phyloP scores from a whole-genome alignment of 2,797 vertebrate genomes.

The Loris lydekkerianus region DNA sequence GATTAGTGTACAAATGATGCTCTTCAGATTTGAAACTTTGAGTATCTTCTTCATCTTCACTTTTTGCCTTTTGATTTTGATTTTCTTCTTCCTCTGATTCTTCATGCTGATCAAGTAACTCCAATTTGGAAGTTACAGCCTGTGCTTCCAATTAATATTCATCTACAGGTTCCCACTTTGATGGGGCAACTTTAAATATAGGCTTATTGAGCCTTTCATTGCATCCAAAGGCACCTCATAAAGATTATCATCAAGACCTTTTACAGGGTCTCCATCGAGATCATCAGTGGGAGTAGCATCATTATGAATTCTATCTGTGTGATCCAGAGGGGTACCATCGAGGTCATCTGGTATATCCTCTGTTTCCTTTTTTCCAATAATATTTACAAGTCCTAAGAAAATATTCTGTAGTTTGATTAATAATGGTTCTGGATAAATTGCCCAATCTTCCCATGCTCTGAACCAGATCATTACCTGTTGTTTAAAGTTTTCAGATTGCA shows the following conservation, averaged over 20 bases:
- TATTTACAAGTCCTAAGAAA: slow-evolving; percentile 98
- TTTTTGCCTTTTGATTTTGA: slow-evolving; percentile 93
- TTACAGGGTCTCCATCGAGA: slow-evolving; percentile 97
- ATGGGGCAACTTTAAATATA: slow-evolving; percentile 98
- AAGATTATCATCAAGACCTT: slow-evolving; percentile 95
- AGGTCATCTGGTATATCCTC: slow-evolving; percentile 94
- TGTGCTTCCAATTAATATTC: slow-evolving; percentile 95
- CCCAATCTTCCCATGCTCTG: slow-evolving; percentile 99
- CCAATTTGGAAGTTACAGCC: slow-evolving; percentile 99
- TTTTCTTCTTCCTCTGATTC: slow-evolving; percentile 93
- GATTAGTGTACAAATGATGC: slow-evolving; percentile 94
- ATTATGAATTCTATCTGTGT: slow-evolving; percentile 95
- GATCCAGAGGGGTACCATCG: slow-evolving; percentile 96
- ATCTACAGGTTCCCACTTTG: slow-evolving; percentile 99
- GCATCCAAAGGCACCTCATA: slow-evolving; percentile 97
- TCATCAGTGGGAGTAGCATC: slow-evolving; percentile 93
- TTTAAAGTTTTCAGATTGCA: slow-evolving; percentile 99
- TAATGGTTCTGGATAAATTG: slow-evolving; percentile 99
- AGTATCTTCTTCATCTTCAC: slow-evolving; percentile 93
- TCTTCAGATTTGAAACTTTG: slow-evolving; percentile 94
- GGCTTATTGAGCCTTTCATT: slow-evolving; percentile 92
- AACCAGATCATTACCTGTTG: slow-evolving; percentile 99
- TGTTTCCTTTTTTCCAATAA: slow-evolving; percentile 94
- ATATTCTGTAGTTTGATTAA: slow-evolving; percentile 99
- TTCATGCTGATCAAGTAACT: slow-evolving; percentile 96